A percentile compares a stretch with the other conserved stretches of the same genome.
Evolutionary conservation across 2,113 vertebrate species (phyloP).

Genomic region (Pholis gunnellus): DNA sequence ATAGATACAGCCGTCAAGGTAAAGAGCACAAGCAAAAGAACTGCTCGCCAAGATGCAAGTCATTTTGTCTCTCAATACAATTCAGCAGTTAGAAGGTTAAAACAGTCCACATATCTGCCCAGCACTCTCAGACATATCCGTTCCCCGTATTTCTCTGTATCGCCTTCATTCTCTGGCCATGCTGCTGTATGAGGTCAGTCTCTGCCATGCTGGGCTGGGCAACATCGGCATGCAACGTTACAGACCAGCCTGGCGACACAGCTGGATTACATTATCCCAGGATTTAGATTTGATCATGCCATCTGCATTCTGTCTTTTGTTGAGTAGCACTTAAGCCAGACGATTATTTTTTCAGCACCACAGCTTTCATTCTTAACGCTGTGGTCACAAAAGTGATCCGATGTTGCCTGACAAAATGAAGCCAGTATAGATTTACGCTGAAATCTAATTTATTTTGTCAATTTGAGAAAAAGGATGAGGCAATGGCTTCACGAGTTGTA

Average conservation of each 20-base stretch:
- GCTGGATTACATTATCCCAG: constrained; percentile 34
- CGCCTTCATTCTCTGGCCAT: constrained; percentile 74
- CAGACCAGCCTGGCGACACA: constrained; percentile 50
- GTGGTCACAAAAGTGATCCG: constrained; percentile 22
- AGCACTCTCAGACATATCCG: constrained; percentile 55
- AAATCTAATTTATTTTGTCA: constrained; percentile 36
- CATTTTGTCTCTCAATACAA: constrained; percentile 63
- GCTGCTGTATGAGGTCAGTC: constrained; percentile 66
- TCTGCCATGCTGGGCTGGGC: constrained; percentile 74
- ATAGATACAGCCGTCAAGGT: constrained; percentile 96
- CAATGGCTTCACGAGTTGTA: constrained; percentile 26
- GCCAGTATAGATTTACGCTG: constrained; percentile 1
- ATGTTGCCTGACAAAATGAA: constrained; percentile 31
- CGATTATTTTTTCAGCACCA: constrained; percentile 34
- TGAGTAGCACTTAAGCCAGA: constrained; percentile 48
- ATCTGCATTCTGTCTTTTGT: constrained; percentile 51
- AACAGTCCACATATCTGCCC: constrained; percentile 67
- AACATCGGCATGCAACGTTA: constrained; percentile 78
- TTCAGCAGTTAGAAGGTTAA: constrained; percentile 85
- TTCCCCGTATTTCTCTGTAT: constrained; percentile 43
- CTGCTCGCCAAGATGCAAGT: constrained; percentile 81
- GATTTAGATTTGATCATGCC: constrained; percentile 62
- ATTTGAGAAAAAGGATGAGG: constrained; percentile 31
- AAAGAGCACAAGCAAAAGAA: constrained; percentile 82
- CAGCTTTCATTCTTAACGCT: constrained; percentile 45